Base-by-base conservation (phyloP, 2,797 vertebrate genomes). In the Rhyacichthys aspro region DNA sequence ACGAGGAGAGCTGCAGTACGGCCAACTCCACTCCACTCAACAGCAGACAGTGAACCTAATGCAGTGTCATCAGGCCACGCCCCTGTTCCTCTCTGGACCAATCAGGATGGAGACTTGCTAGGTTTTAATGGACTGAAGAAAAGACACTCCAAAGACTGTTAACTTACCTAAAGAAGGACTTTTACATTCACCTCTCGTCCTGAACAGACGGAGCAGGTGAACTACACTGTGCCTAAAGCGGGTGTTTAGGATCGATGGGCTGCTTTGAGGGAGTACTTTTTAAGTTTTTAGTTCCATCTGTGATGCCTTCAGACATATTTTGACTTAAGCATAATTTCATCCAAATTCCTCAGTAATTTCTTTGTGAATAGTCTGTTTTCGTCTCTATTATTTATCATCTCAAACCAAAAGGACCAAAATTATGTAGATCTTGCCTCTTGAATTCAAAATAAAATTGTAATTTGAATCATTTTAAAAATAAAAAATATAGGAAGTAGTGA, bases 1-100 rank as follows among this genome's bases (percentile, higher is more conserved):
- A 98, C 0, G 97, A 98, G 81, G 96, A 98, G 90, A 98, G 96
- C 92, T 99, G 97, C 89, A 93, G 94, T 70, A 89, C 91, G 34
- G 81, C 84, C 63, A 88, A 92, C 85, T 89, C 92, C 38, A 93
- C 91, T 80, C 49, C 49, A 8, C 86, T 94, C 82, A 90, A 81
- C 88, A 89, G 93, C 41, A 67, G 76, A 81, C 85, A 84, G 57
- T 91, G 91, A 69, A 75, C 65, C 15, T 3, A 16, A 65, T 23
- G 41, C 67, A 65, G 43, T 45, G 42, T 38, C 54, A 11, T 36
- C 47, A 10, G 52, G 46, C 57, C 66, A 23, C 46, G 7, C 23
- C 63, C 57, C 56, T 59, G 57, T 43, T 70, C 11, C 7, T 73
- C 70, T 72, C 0, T 58, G 19, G 70, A 72, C 34, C 19, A 59